A percentile compares a stretch with the other conserved stretches of the same genome.
Conservation (phyloP, 2,888 invertebrate species). For the Tetranychus piercei region DNA sequence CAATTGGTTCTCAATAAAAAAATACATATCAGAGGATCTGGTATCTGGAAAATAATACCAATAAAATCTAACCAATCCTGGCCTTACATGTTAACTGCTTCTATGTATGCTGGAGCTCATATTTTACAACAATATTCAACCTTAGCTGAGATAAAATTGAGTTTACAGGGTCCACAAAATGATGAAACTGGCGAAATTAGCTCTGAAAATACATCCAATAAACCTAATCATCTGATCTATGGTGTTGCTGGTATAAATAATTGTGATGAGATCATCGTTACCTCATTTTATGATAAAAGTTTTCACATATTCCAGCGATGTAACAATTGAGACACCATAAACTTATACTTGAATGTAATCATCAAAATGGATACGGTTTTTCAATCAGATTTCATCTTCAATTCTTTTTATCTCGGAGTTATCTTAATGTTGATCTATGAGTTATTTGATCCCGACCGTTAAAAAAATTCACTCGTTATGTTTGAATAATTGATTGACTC, state of each 20-base stretch:
- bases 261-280: not conserved
- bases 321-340: not conserved
- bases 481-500: too few relatives aligned
- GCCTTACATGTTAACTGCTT: not conserved
- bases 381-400: too few relatives aligned
- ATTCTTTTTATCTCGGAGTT: too few relatives aligned
- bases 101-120: not conserved
- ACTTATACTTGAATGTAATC: too few relatives aligned
- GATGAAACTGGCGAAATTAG: not conserved
- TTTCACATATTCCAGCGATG: not conserved
- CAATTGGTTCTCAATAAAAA: not conserved
- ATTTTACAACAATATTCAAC: not conserved
- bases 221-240: not conserved
- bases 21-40: not conserved
- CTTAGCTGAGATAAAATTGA: not conserved
- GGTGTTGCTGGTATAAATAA: not conserved
- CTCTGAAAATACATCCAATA: not conserved
- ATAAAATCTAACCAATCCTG: not conserved
- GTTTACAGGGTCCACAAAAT: not conserved
- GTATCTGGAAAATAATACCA: conserved; percentile 2
- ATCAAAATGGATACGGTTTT: too few relatives aligned
- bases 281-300: conserved; percentile 6
- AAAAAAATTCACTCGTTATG: too few relatives aligned
- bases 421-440: too few relatives aligned
- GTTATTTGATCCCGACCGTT: too few relatives aligned